These are phyloP conservation scores for Merluccius polli DNA, from an alignment of 2,797 vertebrate species.

Conservation along the genomic window DNA sequence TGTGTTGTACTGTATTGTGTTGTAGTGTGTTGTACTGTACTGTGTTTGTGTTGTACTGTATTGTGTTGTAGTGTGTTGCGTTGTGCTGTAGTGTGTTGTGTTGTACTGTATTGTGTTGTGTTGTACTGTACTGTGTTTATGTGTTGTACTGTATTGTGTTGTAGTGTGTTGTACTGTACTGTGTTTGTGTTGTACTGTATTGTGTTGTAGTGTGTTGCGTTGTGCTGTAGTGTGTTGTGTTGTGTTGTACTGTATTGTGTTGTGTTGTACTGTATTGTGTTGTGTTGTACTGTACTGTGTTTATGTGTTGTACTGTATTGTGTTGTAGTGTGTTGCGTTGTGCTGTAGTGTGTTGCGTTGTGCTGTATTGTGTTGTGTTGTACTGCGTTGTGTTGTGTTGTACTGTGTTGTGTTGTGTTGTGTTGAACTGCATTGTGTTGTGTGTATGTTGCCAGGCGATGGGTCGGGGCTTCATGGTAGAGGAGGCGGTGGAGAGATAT, in stretches of 20 bases:
- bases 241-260: not conserved
- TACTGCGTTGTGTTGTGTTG: not conserved
- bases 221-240: not conserved
- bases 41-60: not conserved
- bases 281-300: not conserved
- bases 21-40: not conserved
- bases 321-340: not conserved
- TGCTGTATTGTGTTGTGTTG: not conserved
- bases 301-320: not conserved
- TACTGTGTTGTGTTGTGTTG: too few relatives aligned
- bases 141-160: too few relatives aligned
- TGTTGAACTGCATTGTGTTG: too few relatives aligned
- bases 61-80: too few relatives aligned
- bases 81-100: not conserved
- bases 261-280: not conserved
- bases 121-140: too few relatives aligned
- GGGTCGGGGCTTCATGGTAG: slow-evolving; percentile 89
- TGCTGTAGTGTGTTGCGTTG: not conserved
- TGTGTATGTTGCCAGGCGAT: too few relatives aligned
- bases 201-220: not conserved
- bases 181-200: not conserved
- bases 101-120: too few relatives aligned
- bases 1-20: not conserved
- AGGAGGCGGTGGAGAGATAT: slow-evolving; percentile 83
- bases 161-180: too few relatives aligned